These are phyloP conservation scores for Saiga tatarica DNA, from an alignment of 2,113 vertebrate species.

Conservation along the genomic window DNA sequence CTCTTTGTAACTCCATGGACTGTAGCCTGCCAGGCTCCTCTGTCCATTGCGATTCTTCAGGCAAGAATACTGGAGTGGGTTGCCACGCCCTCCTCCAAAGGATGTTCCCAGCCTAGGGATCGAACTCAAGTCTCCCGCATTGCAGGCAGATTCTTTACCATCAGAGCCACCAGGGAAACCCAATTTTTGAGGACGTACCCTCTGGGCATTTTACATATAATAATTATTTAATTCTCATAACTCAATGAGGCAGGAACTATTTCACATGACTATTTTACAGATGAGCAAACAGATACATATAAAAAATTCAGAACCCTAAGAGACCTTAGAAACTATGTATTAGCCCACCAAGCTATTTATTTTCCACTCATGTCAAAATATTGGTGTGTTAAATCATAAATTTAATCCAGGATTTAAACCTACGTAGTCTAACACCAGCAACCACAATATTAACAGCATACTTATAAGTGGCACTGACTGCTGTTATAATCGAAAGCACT, in stretches of 20 bases:
- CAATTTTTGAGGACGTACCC: not conserved
- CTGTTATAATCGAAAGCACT: not conserved
- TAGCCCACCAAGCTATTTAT: not conserved
- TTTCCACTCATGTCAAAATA: not conserved
- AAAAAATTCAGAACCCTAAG: not conserved
- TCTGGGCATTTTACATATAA: not conserved
- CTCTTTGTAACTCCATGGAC: not conserved
- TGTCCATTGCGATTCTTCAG: not conserved
- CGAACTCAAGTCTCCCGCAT: not conserved
- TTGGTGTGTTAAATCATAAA: slow-evolving; percentile 13
- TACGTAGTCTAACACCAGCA: not conserved
- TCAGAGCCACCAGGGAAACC: not conserved
- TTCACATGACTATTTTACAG: not conserved
- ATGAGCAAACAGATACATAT: not conserved
- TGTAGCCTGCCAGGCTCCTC: not conserved
- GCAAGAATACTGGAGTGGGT: not conserved
- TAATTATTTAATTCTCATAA: not conserved
- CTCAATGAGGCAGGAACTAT: not conserved
- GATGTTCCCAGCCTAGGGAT: not conserved
- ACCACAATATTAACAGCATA: not conserved
- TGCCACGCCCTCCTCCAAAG: not conserved
- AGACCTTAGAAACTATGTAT: not conserved
- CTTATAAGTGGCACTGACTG: not conserved
- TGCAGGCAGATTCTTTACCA: not conserved
- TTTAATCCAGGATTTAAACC: slow-evolving; percentile 7